Conservation (phyloP, 2,888 invertebrate species). For the Chalcosyrphus nemorum region DNA sequence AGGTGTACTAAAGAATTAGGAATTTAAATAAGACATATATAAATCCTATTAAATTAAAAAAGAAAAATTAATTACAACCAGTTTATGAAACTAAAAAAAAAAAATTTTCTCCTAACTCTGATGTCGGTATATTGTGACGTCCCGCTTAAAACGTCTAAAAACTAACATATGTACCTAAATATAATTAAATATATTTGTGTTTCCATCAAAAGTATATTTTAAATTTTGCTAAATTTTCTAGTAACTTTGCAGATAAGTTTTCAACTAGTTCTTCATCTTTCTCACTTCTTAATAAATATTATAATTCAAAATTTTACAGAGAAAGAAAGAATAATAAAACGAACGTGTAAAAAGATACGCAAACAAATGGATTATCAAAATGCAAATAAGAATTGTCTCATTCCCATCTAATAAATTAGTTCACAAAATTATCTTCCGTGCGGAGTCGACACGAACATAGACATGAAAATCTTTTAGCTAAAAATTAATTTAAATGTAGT, state of each 20-base stretch:
- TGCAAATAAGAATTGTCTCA: constrained; percentile 1
- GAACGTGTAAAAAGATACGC: background rate
- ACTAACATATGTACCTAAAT: background rate
- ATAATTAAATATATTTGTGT: background rate
- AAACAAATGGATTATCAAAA: constrained; percentile 10
- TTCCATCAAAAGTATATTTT: no score
- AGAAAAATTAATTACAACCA: no score
- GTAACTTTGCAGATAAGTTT: background rate
- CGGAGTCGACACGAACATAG: background rate
- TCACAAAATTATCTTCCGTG: constrained; percentile 2
- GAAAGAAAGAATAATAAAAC: background rate
- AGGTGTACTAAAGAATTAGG: no score
- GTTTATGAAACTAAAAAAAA: no score
- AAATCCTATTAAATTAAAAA: no score
- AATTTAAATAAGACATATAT: no score
- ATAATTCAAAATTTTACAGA: background rate
- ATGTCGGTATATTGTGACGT: no score
- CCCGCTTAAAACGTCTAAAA: no score
- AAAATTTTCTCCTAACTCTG: background rate
- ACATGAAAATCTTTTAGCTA: background rate
- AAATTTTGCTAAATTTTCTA: no score
- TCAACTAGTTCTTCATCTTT: no score
- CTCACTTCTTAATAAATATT: background rate
- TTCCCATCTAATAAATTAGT: constrained; percentile 6
- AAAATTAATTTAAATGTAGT: constrained; percentile 9